Percentiles rank a stretch among this genome's conserved stretches.
Conservation (phyloP, 2,113 vertebrate genomes). For the Lutjanus erythropterus region DNA sequence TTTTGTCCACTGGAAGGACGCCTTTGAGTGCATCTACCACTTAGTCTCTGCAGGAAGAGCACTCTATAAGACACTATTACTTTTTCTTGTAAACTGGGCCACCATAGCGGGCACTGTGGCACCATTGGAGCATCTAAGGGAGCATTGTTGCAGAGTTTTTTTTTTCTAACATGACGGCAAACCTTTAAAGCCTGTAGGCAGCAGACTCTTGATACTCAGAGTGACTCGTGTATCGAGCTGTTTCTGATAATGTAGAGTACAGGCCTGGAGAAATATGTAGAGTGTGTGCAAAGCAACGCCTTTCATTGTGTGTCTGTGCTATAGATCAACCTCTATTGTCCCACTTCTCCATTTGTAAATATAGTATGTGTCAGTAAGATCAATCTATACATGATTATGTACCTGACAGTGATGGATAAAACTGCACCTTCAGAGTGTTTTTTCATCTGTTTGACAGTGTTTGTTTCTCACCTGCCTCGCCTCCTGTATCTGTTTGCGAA, state of each 20-base stretch:
- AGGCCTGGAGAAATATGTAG: constrained; percentile 19
- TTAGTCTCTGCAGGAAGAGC: too few relatives aligned
- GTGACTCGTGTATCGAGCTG: not conserved
- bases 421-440: not conserved
- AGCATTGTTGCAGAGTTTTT: not conserved
- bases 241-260: not conserved
- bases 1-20: too few relatives aligned
- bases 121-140: too few relatives aligned
- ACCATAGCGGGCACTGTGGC: too few relatives aligned
- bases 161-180: too few relatives aligned
- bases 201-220: too few relatives aligned
- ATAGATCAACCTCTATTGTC: not conserved
- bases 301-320: constrained; percentile 34
- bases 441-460: not conserved
- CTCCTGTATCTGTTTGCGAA: constrained; percentile 91
- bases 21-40: too few relatives aligned
- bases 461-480: constrained; percentile 88
- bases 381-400: not conserved
- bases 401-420: not conserved
- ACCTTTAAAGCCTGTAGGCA: too few relatives aligned
- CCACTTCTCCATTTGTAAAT: not conserved
- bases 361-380: not conserved
- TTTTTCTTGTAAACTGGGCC: too few relatives aligned
- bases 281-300: constrained; percentile 2
- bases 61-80: too few relatives aligned